Evolutionary conservation across 2,888 invertebrate genomes (phyloP).

Genomic region (Podabrus alpinus): DNA sequence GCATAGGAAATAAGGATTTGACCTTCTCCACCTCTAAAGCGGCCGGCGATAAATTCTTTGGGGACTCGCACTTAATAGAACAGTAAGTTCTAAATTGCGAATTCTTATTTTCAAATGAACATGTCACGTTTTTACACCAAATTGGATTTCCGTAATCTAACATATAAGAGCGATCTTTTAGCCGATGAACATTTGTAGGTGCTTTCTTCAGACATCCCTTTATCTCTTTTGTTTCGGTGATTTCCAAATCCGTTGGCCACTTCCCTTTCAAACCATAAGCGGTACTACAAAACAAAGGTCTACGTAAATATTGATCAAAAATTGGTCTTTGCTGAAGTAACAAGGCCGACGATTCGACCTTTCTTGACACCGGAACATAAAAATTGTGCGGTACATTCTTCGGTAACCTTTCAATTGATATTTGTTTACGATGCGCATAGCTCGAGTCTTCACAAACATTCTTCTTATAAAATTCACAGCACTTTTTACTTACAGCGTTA

Average conservation of each 20-base stretch:
- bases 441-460: too few relatives aligned
- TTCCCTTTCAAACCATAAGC: neutral
- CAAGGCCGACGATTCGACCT: neutral
- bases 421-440: neutral
- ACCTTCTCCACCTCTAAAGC: neutral
- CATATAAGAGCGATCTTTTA: neutral
- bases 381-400: neutral
- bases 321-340: neutral
- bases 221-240: neutral
- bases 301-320: neutral
- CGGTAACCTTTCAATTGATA: neutral
- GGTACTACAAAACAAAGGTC: neutral
- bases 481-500: neutral
- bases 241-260: neutral
- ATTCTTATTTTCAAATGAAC: neutral
- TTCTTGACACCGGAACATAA: neutral
- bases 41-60: neutral
- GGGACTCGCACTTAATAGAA: neutral
- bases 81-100: neutral
- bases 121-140: neutral
- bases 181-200: neutral
- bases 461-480: neutral
- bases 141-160: neutral
- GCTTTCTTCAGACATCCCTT: neutral
- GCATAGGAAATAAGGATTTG: slow-evolving; percentile 55